Evolutionary conservation across 2,113 vertebrate species (phyloP).

Genomic region (Misgurnus mizolepis): DNA sequence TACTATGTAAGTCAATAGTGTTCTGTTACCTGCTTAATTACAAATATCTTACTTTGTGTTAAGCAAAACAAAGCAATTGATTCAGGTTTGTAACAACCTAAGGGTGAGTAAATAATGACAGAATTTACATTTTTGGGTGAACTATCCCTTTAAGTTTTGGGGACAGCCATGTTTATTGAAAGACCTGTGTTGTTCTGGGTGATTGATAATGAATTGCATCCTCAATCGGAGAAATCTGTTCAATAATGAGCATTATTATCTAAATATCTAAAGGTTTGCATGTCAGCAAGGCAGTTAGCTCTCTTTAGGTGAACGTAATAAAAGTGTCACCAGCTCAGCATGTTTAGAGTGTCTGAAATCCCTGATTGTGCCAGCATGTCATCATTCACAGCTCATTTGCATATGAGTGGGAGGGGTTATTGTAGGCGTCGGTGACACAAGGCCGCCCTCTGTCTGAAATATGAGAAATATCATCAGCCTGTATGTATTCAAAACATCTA

Average conservation of each 20-base stretch:
- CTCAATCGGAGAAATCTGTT: neutral
- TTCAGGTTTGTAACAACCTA: no score
- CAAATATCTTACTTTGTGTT: no score
- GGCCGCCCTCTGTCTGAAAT: constrained; percentile 78
- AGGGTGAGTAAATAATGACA: no score
- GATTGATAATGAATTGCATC: neutral
- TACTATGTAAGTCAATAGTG: no score
- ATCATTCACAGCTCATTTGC: constrained; percentile 46
- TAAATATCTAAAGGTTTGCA: neutral
- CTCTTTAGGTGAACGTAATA: neutral
- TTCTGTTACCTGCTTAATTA: no score
- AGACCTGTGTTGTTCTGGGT: neutral
- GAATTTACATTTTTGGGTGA: no score
- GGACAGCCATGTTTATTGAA: neutral
- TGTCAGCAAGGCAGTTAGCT: neutral
- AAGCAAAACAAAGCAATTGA: no score
- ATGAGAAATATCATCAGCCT: constrained; percentile 60
- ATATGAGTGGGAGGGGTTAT: constrained; percentile 45
- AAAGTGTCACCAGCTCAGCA: neutral
- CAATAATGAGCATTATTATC: neutral
- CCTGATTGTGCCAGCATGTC: constrained; percentile 26
- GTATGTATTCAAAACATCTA: constrained; percentile 33
- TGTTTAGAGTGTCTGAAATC: neutral
- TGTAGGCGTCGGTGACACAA: constrained; percentile 70
- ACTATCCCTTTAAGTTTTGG: neutral